phyloP scores from a whole-genome alignment of 1,140 invertebrate genomes.

The Neodiprion lecontei region DNA sequence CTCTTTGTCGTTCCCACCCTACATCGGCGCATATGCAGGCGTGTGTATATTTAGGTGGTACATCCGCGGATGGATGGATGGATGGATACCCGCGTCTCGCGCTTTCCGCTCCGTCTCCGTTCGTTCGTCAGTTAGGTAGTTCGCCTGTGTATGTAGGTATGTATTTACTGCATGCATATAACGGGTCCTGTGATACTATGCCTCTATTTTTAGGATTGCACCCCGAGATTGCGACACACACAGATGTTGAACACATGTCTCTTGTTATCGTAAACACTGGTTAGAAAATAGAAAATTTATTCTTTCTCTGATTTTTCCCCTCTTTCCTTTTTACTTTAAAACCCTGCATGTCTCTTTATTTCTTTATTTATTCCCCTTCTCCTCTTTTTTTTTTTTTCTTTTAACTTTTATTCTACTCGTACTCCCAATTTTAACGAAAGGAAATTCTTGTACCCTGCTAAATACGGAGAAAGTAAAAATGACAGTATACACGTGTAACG shows the following conservation, averaged over 20 bases:
- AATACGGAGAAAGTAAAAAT: no score
- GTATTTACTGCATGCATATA: no score
- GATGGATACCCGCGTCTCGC: no score
- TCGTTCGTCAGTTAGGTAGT: neutral
- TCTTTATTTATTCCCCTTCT: no score
- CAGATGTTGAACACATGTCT: conserved; percentile 39
- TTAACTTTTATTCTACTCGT: neutral
- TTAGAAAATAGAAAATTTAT: conserved; percentile 33
- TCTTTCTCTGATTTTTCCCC: neutral
- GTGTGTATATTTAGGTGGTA: no score
- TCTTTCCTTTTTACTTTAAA: no score
- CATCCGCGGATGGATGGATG: no score
- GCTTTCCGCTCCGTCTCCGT: neutral
- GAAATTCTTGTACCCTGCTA: no score
- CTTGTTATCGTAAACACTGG: conserved; percentile 23
- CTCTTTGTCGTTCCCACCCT: conserved; percentile 24
- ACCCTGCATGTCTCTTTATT: no score
- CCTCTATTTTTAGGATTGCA: conserved; percentile 33
- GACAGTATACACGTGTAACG: no score
- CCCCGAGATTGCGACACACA: conserved; percentile 22
- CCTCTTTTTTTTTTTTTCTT: neutral
- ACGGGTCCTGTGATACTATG: no score
- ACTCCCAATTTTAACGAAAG: no score
- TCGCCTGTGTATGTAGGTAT: neutral
- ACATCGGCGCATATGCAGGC: neutral